Evolutionary conservation across 2,113 vertebrate genomes (phyloP).

Genomic region (Osmerus eperlanus): DNA sequence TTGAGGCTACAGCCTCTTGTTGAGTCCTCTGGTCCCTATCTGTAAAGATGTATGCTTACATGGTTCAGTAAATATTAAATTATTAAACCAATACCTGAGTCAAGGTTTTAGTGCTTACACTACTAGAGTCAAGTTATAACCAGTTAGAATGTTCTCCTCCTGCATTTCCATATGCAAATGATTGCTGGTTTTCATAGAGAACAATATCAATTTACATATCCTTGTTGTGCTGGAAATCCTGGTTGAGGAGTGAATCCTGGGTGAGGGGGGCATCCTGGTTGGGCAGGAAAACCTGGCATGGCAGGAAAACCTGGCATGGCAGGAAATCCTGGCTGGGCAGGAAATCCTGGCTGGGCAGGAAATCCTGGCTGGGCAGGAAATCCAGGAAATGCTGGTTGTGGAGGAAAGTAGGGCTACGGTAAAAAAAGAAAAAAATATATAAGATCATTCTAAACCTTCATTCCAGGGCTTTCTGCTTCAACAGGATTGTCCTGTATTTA

Average conservation of each 20-base stretch:
- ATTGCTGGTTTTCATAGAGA: background rate
- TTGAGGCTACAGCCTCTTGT: too few relatives aligned
- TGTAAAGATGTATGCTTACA: too few relatives aligned
- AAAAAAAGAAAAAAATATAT: background rate
- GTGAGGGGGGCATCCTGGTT: conserved; percentile 16
- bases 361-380: background rate
- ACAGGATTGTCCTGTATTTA: background rate
- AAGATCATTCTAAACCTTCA: background rate
- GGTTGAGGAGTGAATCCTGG: conserved; percentile 1
- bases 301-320: conserved; percentile 23
- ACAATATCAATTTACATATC: conserved; percentile 41
- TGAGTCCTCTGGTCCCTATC: too few relatives aligned
- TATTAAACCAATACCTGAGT: too few relatives aligned
- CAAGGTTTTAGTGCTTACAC: too few relatives aligned
- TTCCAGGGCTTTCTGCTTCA: background rate
- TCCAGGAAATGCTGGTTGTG: conserved; percentile 24
- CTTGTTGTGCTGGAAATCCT: conserved; percentile 4
- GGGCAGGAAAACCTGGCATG: conserved; percentile 4
- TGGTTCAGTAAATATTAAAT: too few relatives aligned
- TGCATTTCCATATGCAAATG: too few relatives aligned
- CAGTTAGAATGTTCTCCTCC: too few relatives aligned
- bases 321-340: conserved; percentile 1
- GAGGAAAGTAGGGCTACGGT: conserved; percentile 25
- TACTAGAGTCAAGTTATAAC: too few relatives aligned
- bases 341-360: conserved; percentile 24